Percentiles rank a stretch among this genome's conserved stretches.
Conservation (phyloP, 2,113 vertebrate species). For the Todiramphus chloris region DNA sequence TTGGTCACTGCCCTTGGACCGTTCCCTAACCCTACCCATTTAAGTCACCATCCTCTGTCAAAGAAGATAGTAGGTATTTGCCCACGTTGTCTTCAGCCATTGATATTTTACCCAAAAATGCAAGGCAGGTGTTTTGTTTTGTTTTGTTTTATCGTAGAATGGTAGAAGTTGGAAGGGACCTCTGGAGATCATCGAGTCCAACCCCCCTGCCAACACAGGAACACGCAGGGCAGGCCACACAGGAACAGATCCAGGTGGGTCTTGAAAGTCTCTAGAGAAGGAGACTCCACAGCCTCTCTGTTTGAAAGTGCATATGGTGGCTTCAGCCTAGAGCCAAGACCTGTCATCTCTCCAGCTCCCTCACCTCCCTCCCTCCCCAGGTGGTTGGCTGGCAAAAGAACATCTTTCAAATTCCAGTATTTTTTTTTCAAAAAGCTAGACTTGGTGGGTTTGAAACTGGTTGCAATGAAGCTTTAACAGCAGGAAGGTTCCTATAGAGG, state of each 20-base stretch:
- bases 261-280: too few relatives aligned
- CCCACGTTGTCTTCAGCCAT: not conserved
- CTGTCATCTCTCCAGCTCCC: not conserved
- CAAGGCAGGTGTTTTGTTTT: not conserved
- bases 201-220: too few relatives aligned
- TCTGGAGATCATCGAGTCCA: too few relatives aligned
- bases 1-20: not conserved
- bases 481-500: not conserved
- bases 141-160: too few relatives aligned
- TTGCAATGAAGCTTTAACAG: not conserved
- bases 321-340: not conserved
- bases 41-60: not conserved
- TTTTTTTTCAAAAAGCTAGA: not conserved
- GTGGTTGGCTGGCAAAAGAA: not conserved
- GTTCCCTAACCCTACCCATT: not conserved
- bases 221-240: too few relatives aligned
- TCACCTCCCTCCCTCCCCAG: not conserved
- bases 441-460: not conserved
- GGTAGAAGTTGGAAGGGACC: too few relatives aligned
- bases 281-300: not conserved
- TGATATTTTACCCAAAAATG: not conserved
- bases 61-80: not conserved
- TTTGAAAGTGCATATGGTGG: not conserved
- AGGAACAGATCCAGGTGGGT: too few relatives aligned
- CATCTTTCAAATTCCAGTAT: not conserved